Evolutionary conservation across 2,797 vertebrate genomes (phyloP), one percentile per base, ranked within the genome.

Genomic region (Knipowitschia caucasica): DNA sequence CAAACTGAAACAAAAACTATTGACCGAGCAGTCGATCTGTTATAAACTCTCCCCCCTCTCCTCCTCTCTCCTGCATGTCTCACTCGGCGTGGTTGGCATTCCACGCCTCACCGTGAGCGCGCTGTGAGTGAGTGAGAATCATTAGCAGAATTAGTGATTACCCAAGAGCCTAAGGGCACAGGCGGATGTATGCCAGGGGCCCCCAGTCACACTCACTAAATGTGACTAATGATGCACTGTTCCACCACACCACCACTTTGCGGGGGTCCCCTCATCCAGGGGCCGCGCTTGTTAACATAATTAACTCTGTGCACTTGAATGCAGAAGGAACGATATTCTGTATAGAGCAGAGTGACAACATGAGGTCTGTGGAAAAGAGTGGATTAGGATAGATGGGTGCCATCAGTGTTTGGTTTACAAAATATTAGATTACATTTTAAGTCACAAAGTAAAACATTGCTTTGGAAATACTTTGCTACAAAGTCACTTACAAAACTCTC

Each of bases 61-160:
- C n/a, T n/a, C n/a, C n/a, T n/a, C n/a, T n/a, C n/a, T n/a, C n/a
- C 34, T 60, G n/a, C 30, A 60, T 51, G 21, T 25, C 11, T 42
- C 25, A 14, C 54, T 27, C 54, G 20, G 33, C 5, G 5, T 12
- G 23, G 36, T 27, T 59, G 29, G 24, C 35, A 44, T 44, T 45
- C 25, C 33, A 15, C 50, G 17, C 35, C 58, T 29, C 44, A 45
- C 62, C 30, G 49, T 80, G 69, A 61, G 64, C 45, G 49, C 44
- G 60, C 59, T 61, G 40, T 44, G 51, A 59, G 39, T 59, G 49
- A 50, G 44, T 58, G 53, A 75, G 65, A 63, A 74, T 82, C 77
- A 83, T 83, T 81, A 82, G 70, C 58, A 58, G 73, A 81, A 81
- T 81, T 69, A 78, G 54, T 78, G 72, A 83, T 86, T 77, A 78